Conservation (phyloP, 2,888 invertebrate species). For the Dione juno region DNA sequence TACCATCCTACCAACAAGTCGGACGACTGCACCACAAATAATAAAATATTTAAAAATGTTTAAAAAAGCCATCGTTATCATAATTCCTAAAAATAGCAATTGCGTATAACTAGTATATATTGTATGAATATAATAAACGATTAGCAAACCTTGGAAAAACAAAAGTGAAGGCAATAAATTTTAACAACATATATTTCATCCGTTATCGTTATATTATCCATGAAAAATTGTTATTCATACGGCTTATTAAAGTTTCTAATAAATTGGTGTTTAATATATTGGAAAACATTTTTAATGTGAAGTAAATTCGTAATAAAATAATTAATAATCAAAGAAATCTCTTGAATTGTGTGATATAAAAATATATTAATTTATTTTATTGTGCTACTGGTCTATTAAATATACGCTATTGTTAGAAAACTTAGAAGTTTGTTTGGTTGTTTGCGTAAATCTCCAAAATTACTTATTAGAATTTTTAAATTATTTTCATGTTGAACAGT, state of each 20-base stretch:
- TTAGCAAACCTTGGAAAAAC: slow-evolving; percentile 2
- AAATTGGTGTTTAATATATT: not conserved
- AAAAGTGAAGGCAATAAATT: slow-evolving; percentile 10
- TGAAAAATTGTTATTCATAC: slow-evolving; percentile 13
- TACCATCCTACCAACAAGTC: too few relatives aligned
- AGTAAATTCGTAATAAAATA: not conserved
- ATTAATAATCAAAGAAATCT: not conserved
- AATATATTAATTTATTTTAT: too few relatives aligned
- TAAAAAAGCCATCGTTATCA: not conserved
- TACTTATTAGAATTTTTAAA: too few relatives aligned
- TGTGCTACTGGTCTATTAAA: too few relatives aligned
- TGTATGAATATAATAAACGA: not conserved
- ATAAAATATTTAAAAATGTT: too few relatives aligned
- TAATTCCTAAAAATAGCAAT: not conserved
- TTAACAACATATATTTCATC: slow-evolving; percentile 13
- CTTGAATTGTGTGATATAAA: too few relatives aligned
- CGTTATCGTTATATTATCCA: slow-evolving; percentile 8
- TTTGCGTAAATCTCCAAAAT: too few relatives aligned
- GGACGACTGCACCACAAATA: too few relatives aligned
- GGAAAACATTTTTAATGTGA: not conserved
- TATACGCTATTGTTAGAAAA: too few relatives aligned
- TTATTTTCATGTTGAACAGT: too few relatives aligned
- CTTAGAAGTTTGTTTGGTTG: too few relatives aligned
- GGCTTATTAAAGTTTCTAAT: not conserved
- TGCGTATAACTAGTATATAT: not conserved